These are phyloP conservation scores for Varanus komodoensis DNA, from an alignment of 2,113 vertebrate genomes.

Conservation along the genomic window DNA sequence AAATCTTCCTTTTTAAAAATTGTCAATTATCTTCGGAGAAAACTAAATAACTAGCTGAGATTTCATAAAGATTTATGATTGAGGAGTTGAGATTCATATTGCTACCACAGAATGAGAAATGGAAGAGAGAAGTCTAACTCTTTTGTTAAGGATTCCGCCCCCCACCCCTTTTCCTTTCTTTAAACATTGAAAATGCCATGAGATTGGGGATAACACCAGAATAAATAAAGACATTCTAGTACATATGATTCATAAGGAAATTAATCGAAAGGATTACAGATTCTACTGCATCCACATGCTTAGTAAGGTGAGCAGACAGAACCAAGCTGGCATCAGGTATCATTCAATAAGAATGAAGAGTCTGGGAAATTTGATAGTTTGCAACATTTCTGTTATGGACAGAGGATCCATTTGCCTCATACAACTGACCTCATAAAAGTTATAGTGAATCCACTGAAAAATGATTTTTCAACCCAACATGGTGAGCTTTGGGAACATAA, in stretches of 20 bases:
- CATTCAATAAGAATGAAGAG: neutral
- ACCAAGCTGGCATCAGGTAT: neutral
- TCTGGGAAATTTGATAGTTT: too few relatives aligned
- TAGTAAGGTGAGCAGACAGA: neutral
- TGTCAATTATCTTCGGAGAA: constrained; percentile 45
- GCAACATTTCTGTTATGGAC: neutral
- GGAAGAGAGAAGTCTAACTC: neutral
- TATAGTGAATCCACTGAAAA: neutral
- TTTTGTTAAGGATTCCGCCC: neutral
- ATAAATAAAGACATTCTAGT: neutral
- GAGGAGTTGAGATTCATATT: neutral
- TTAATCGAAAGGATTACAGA: neutral
- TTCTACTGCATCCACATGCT: too few relatives aligned
- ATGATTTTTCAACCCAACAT: neutral
- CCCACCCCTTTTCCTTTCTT: too few relatives aligned
- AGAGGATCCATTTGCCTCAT: neutral
- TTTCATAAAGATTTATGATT: neutral
- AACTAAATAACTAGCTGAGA: neutral
- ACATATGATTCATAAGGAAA: neutral
- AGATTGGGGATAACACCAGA: neutral
- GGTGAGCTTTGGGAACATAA: neutral
- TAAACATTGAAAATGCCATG: neutral
- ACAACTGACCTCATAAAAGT: neutral
- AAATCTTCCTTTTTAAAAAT: constrained; percentile 15
- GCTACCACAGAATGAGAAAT: neutral